These are phyloP conservation scores for Tragopan temminckii DNA, from an alignment of 2,797 vertebrate species.

Conservation along the genomic window DNA sequence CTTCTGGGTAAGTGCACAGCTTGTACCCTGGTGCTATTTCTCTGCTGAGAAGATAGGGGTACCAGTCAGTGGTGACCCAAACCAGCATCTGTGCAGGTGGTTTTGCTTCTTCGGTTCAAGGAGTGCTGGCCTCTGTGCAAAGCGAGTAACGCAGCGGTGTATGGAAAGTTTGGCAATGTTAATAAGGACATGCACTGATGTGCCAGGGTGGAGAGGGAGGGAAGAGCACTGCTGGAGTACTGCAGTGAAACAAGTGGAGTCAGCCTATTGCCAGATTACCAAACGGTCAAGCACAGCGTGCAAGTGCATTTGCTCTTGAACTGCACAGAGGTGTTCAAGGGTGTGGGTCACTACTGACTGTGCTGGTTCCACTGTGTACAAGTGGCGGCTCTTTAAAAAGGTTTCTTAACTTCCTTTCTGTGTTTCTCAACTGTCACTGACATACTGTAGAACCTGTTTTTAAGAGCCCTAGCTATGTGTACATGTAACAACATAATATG, in stretches of 20 bases:
- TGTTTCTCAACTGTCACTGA: neutral
- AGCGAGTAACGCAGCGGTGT: neutral
- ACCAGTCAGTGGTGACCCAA: conserved; percentile 64
- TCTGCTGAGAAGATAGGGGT: conserved; percentile 67
- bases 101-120: neutral
- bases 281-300: neutral
- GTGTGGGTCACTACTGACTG: conserved; percentile 37
- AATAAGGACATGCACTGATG: neutral
- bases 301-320: rapidly evolving
- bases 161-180: neutral
- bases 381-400: conserved; percentile 17
- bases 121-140: neutral
- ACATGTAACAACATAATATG: neutral
- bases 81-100: neutral
- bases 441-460: neutral
- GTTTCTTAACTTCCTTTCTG: neutral
- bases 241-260: neutral
- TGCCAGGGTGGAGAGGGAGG: conserved; percentile 40
- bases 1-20: conserved; percentile 76
- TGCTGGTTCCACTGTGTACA: neutral
- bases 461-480: neutral
- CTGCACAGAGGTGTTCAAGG: neutral
- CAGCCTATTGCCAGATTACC: neutral
- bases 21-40: conserved; percentile 75
- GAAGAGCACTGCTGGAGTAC: neutral